Evolutionary conservation across 2,113 vertebrate species (phyloP).

Genomic region (Sylvietta virens): DNA sequence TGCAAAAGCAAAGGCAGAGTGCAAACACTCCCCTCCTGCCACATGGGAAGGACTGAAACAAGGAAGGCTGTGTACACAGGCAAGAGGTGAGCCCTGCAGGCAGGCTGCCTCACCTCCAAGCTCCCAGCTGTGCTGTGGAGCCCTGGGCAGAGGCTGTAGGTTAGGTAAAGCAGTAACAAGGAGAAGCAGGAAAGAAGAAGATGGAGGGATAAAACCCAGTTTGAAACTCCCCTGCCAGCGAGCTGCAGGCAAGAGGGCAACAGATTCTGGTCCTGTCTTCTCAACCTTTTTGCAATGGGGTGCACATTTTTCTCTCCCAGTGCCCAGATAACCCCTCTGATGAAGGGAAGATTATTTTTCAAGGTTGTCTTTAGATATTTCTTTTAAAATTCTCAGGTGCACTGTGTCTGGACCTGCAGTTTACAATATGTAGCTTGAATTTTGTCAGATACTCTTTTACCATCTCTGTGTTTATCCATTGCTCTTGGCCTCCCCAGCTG

Average conservation of each 20-base stretch:
- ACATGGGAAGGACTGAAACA: neutral
- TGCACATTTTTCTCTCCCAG: neutral
- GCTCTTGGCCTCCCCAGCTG: conserved; percentile 52
- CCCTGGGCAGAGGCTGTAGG: neutral
- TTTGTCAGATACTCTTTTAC: conserved; percentile 56
- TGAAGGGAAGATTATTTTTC: conserved; percentile 38
- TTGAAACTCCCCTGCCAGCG: neutral
- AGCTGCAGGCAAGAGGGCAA: neutral
- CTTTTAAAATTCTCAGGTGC: conserved; percentile 16
- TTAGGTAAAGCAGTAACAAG: neutral
- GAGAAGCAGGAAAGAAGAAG: neutral
- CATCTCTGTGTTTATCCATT: conserved; percentile 52
- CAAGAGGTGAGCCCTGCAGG: neutral
- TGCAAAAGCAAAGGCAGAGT: neutral
- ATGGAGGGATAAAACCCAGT: neutral
- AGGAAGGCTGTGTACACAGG: neutral
- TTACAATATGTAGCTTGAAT: conserved; percentile 32
- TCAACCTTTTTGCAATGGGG: neutral
- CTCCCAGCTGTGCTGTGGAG: neutral
- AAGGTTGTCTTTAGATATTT: conserved; percentile 20
- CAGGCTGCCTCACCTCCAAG: neutral
- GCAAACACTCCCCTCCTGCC: neutral
- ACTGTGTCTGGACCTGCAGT: conserved; percentile 6
- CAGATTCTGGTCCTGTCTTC: neutral
- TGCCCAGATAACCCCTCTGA: neutral